Evolutionary conservation across 2,797 vertebrate species (phyloP), one percentile per base, ranked within the genome.

Genomic region (Meriones psammophilus): DNA sequence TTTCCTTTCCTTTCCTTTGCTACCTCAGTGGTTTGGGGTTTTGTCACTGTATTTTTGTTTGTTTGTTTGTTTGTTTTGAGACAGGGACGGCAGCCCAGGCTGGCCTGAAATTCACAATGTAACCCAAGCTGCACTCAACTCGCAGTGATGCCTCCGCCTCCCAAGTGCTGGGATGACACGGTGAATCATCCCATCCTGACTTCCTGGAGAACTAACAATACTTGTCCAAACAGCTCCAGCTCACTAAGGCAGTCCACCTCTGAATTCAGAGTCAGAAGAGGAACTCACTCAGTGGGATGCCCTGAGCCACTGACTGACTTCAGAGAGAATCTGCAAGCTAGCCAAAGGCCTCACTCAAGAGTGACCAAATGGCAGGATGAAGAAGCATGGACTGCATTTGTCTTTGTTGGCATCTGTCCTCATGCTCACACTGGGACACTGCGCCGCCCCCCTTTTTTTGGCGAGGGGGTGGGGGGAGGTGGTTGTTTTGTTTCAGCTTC

Each of bases 181-280:
- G 56, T 62, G 1, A 42, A 5, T 18, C 17, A 69, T 15, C 36
- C 36, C 14, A 8, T 87, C 22, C 50, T 56, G 5, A 56, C 30
- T 68, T 95, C 78, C 20, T 69, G 42, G 84, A 73, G 60, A 96
- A n/a, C 36, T 85, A 58, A 87, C 80, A 68, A 76, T 39, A 54
- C 60, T 87, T 81, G 14, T 94, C 36, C 42, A 88, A 92, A 92
- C 14, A 83, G n/a, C 64, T 66, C 50, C 54, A 13, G 76, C 28
- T 58, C 28, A 33, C 14, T 28, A 76, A 89, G 17, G 74, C 33
- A 71, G 76, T 54, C 69, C 58, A 79, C 69, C 64, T 66, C 73
- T 14, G 80, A 94, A 91, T 33, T 85, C 42, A 50, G 30, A 42
- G n/a, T 46, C 58, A n/a, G 2, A 81, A 62, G 85, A 20, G 74